Conservation (phyloP, 2,888 invertebrate genomes). For the Andrena praecox region DNA sequence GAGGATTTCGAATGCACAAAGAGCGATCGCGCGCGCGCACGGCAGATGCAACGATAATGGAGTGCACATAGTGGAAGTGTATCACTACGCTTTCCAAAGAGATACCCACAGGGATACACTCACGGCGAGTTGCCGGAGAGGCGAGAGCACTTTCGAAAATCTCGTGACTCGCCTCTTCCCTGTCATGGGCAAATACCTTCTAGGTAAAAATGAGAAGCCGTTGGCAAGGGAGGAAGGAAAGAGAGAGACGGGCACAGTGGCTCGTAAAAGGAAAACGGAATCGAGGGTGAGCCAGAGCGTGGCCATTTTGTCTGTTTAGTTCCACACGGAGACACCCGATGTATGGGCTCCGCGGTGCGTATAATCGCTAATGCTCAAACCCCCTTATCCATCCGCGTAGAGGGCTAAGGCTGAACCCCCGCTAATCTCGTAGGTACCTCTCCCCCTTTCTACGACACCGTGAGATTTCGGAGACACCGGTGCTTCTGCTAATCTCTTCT, state of each 20-base stretch:
- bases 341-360: constrained; percentile 82
- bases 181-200: constrained; percentile 59
- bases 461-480: constrained; percentile 62
- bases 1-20: background rate
- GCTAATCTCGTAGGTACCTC: constrained; percentile 74
- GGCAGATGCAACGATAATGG: constrained; percentile 34
- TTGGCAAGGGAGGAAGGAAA: constrained; percentile 41
- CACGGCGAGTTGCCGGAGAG: constrained; percentile 45
- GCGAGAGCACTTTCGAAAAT: constrained; percentile 73
- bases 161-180: constrained; percentile 71
- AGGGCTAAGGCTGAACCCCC: constrained; percentile 65
- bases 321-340: constrained; percentile 82
- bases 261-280: constrained; percentile 75
- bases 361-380: constrained; percentile 84
- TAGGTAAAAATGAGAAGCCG: constrained; percentile 54
- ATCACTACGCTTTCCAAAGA: constrained; percentile 40
- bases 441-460: constrained; percentile 64
- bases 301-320: constrained; percentile 84
- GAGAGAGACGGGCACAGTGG: constrained; percentile 33
- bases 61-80: constrained; percentile 18
- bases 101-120: constrained; percentile 26
- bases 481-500: constrained; percentile 18
- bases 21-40: background rate
- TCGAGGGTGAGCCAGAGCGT: constrained; percentile 80
- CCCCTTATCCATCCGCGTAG: constrained; percentile 72